Percentiles rank a stretch among this genome's conserved stretches.
These are phyloP conservation scores for Cephus nigrinus DNA, from an alignment of 2,888 invertebrate species.

Conservation along the genomic window DNA sequence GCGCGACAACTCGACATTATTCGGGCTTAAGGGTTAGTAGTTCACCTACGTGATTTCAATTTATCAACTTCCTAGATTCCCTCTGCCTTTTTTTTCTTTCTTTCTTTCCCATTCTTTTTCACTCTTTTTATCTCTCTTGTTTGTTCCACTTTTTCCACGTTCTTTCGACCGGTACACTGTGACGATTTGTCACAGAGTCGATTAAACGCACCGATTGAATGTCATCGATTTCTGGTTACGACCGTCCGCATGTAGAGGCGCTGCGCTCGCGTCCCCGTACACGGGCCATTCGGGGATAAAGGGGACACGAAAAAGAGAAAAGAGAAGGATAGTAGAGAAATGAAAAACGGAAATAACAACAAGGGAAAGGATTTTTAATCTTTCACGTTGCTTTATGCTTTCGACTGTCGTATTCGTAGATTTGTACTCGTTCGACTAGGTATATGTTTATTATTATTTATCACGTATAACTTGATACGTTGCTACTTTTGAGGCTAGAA, in stretches of 20 bases:
- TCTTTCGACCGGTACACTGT: background rate
- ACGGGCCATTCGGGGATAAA: background rate
- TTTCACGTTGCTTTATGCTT: background rate
- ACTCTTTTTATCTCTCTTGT: background rate
- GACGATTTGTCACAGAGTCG: background rate
- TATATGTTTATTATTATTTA: background rate
- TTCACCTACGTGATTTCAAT: background rate
- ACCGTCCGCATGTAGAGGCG: background rate
- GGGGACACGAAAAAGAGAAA: background rate
- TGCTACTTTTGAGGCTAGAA: background rate
- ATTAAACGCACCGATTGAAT: background rate
- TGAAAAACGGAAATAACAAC: background rate
- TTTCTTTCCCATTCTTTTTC: background rate
- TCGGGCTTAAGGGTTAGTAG: background rate
- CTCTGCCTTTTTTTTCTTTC: background rate
- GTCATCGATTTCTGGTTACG: slow-evolving; percentile 47
- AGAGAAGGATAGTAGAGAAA: background rate
- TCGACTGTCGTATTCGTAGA: background rate
- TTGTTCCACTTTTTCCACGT: background rate
- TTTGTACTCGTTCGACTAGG: background rate
- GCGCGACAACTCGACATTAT: background rate
- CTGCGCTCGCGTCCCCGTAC: background rate
- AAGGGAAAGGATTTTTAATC: background rate
- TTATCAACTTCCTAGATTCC: background rate
- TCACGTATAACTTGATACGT: background rate